phyloP scores from a whole-genome alignment of 2,113 vertebrate genomes.

The Recurvirostra avosetta region DNA sequence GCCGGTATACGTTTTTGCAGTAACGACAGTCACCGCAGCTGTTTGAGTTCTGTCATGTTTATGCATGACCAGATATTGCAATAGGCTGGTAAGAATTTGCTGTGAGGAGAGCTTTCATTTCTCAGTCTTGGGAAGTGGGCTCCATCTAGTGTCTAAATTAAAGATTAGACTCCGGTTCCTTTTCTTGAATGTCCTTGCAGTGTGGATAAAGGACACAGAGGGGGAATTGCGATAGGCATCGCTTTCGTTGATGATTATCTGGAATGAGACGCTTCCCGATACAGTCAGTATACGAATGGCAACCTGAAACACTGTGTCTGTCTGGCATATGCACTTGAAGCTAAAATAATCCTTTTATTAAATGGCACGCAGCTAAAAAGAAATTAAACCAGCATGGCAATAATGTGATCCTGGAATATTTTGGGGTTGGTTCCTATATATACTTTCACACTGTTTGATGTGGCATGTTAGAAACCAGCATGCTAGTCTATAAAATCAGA shows the following conservation, averaged over 20 bases:
- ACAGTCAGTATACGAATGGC: neutral
- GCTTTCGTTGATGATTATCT: neutral
- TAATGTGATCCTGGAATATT: neutral
- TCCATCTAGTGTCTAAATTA: constrained; percentile 75
- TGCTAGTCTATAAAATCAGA: neutral
- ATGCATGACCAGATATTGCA: neutral
- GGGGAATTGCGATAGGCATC: neutral
- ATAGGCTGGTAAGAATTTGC: neutral
- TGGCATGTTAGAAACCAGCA: neutral
- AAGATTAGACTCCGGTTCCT: neutral
- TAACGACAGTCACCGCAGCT: neutral
- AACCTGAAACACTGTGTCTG: neutral
- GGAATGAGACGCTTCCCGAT: neutral
- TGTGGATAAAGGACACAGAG: neutral
- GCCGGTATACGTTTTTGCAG: neutral
- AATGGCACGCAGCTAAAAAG: neutral
- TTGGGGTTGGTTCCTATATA: neutral
- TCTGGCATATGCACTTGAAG: neutral
- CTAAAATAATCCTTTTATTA: neutral
- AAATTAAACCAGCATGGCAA: neutral
- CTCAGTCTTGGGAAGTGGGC: constrained; percentile 64
- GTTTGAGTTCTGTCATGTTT: neutral
- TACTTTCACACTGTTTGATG: neutral
- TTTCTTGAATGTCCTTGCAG: constrained; percentile 30
- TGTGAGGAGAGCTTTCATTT: neutral